These are phyloP conservation scores for Dryobotodes eremita DNA, from an alignment of 2,888 invertebrate species.

Conservation along the genomic window DNA sequence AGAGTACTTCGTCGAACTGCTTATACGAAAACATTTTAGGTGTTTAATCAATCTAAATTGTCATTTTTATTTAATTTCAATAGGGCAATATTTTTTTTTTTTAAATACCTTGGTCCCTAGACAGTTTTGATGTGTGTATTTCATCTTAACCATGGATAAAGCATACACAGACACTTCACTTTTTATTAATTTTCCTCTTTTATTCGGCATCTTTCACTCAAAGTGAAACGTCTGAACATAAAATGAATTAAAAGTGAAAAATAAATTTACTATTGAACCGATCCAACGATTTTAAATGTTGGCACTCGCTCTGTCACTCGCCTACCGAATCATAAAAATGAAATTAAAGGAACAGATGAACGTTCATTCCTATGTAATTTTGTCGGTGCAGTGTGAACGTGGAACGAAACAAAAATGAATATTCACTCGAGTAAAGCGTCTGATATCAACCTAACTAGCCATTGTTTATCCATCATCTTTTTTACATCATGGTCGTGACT, in stretches of 20 bases:
- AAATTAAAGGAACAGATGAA: background rate
- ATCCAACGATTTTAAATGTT: background rate
- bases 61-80: no score
- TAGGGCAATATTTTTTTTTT: no score
- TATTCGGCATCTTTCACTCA: background rate
- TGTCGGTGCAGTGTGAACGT: background rate
- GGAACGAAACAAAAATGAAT: background rate
- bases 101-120: no score
- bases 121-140: no score
- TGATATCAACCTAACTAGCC: background rate
- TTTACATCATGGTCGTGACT: conserved; percentile 8
- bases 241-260: no score
- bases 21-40: no score
- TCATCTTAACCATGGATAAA: background rate
- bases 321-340: background rate
- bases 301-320: background rate
- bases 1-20: no score
- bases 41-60: no score
- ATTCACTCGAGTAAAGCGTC: background rate
- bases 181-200: background rate
- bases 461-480: conserved; percentile 12
- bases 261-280: background rate
- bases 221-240: background rate
- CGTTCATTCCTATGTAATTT: background rate
- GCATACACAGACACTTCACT: background rate